phyloP scores from a whole-genome alignment of 2,888 invertebrate species.

The Rapana venosa region DNA sequence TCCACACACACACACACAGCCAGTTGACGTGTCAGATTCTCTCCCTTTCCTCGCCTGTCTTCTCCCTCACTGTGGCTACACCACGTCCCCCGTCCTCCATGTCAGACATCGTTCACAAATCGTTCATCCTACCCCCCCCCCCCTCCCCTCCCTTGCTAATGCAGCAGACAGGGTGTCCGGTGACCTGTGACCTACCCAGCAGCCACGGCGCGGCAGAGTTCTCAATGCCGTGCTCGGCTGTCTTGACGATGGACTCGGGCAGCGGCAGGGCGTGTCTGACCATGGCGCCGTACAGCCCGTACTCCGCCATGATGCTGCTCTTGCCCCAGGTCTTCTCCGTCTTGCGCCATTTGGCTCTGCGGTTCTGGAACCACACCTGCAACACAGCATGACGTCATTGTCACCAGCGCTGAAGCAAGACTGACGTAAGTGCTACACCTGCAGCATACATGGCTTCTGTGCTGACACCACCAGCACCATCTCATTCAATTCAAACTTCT shows the following conservation, averaged over 20 bases:
- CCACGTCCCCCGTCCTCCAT: no score
- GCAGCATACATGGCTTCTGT: not conserved
- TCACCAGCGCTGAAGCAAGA: not conserved
- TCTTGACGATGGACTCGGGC: conserved; percentile 98
- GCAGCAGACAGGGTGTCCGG: no score
- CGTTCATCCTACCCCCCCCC: no score
- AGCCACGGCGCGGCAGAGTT: conserved; percentile 96
- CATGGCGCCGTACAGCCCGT: conserved; percentile 99
- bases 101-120: no score
- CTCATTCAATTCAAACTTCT: no score
- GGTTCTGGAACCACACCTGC: conserved; percentile 99
- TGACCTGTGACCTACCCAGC: conserved; percentile 86
- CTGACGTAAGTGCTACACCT: not conserved
- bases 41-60: no score
- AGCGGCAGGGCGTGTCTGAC: conserved; percentile 98
- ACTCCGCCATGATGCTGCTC: conserved; percentile 99
- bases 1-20: no score
- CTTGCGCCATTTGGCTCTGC: conserved; percentile 99
- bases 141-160: no score
- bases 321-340: conserved; percentile 99
- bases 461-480: no score
- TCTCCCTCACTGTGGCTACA: no score
- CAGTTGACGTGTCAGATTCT: not conserved
- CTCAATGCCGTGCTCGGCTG: conserved; percentile 95
- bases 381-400: not conserved